Base-by-base conservation (phyloP, 2,888 invertebrate species). In the Cheilosia vernalis region DNA sequence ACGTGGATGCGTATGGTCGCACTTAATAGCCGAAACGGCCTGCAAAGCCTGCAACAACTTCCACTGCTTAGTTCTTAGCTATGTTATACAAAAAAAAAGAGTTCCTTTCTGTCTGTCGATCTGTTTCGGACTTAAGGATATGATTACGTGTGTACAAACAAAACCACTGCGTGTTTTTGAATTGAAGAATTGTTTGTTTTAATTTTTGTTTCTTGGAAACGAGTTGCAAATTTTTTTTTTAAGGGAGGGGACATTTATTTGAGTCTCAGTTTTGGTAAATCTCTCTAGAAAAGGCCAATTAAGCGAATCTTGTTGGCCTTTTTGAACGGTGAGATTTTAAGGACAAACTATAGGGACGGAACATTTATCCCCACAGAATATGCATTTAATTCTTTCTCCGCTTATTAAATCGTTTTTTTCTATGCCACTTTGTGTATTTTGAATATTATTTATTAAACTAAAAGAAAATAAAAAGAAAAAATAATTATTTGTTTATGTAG, bases 1-100 rank as follows among this genome's bases (percentile, higher is more conserved):
- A 91, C 87, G 88, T 90, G 90, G 90, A 91, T 88, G 90, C 91
- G 72, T 91, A 91, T 89, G 90, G 91, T 88, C 91, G 91, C 89
- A 89, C 88, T 87, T 90, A 90, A 89, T 89, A 88, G 87, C 83
- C 78, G 74, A 73, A 79, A 70, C 60, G 84, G 80, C 84, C 80
- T 76, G 84, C 80, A 80, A 27, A 80, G 74, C 84, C 80, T 84
- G 69, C 80, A 84, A 80, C 84, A 84, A 84, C 74, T 61, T 84
- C 81, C 80, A 80, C 80, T 84, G 84, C 84, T 84, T 84, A 84
- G 80, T 84, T 80, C 53, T 74, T 80, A 84, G 70, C 80, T 74
- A 79, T 58, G 53, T 40, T 21, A 21, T 49, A 17, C n/a, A 40
- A 42, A n/a, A 30, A n/a, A 69, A 27, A 47, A 1, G 27, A 60